Evolutionary conservation across 2,888 invertebrate genomes (phyloP).

Genomic region (Drosophila prolongata): DNA sequence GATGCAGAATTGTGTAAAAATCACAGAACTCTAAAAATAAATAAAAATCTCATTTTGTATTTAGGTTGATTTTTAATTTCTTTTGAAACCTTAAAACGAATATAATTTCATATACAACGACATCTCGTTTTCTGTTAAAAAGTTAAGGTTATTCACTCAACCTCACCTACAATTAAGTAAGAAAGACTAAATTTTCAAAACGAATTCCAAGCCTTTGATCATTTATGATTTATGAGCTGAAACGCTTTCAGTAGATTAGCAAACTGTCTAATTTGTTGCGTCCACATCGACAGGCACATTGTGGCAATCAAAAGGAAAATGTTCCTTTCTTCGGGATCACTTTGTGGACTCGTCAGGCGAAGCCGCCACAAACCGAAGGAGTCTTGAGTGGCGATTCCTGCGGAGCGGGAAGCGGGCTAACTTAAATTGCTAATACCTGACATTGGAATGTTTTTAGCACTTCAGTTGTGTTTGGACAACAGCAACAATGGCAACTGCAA

Average conservation of each 20-base stretch:
- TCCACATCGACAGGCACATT: slow-evolving; percentile 40
- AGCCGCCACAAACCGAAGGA: slow-evolving; percentile 16
- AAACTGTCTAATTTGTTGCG: slow-evolving; percentile 34
- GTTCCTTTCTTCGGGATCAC: slow-evolving; percentile 39
- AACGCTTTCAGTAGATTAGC: slow-evolving; percentile 43
- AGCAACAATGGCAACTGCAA: slow-evolving; percentile 59
- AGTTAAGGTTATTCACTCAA: too few relatives aligned
- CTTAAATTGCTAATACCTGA: slow-evolving; percentile 79
- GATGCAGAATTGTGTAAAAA: too few relatives aligned
- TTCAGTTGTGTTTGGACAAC: slow-evolving; percentile 74
- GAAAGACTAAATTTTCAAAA: not conserved
- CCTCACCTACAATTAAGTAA: not conserved
- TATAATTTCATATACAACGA: too few relatives aligned
- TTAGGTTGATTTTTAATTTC: too few relatives aligned
- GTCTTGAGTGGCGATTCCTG: slow-evolving; percentile 1
- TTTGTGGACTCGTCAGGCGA: slow-evolving; percentile 28
- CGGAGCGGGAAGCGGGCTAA: slow-evolving; percentile 39
- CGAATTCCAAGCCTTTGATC: slow-evolving; percentile 3
- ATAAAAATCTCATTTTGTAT: too few relatives aligned
- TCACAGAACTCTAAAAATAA: too few relatives aligned
- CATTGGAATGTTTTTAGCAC: slow-evolving; percentile 80
- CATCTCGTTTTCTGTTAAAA: too few relatives aligned
- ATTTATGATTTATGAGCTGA: slow-evolving; percentile 34
- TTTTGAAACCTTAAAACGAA: too few relatives aligned
- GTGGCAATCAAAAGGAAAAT: slow-evolving; percentile 36